Conservation (phyloP, 2,113 vertebrate species). For the Maccullochella peelii region DNA sequence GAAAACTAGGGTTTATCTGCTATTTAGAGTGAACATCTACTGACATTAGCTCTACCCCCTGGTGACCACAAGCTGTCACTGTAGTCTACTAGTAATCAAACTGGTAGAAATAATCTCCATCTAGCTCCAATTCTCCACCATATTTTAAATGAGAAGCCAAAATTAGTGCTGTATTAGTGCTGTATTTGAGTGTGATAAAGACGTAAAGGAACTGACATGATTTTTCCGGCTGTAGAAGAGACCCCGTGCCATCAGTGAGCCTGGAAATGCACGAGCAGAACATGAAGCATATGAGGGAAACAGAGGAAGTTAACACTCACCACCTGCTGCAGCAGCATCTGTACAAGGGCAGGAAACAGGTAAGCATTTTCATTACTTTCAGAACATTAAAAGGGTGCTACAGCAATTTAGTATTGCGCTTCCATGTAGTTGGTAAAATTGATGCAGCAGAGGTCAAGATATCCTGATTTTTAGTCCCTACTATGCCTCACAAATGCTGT, state of each 20-base stretch:
- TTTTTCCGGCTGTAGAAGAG: constrained; percentile 77
- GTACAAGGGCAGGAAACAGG: constrained; percentile 94
- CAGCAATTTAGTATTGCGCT: not conserved
- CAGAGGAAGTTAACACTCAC: constrained; percentile 89
- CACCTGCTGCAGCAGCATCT: constrained; percentile 94
- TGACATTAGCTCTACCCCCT: not conserved
- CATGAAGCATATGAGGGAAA: constrained; percentile 85
- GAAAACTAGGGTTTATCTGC: not conserved
- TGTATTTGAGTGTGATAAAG: not conserved
- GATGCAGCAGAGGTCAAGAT: not conserved
- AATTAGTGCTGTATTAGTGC: too few species aligned
- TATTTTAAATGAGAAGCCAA: not conserved
- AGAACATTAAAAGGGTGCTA: not conserved
- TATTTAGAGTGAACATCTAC: not conserved
- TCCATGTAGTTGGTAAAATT: not conserved
- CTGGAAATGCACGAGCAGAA: constrained; percentile 92
- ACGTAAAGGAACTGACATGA: not conserved
- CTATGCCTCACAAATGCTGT: not conserved
- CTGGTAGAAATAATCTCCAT: not conserved
- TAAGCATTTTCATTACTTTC: constrained; percentile 57
- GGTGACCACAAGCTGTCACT: not conserved
- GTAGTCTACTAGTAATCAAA: not conserved
- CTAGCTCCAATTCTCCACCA: not conserved
- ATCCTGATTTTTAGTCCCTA: not conserved
- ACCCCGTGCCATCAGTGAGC: constrained; percentile 89